Base-by-base conservation (phyloP, 2,797 vertebrate genomes). In the Myripristis jacobus region DNA sequence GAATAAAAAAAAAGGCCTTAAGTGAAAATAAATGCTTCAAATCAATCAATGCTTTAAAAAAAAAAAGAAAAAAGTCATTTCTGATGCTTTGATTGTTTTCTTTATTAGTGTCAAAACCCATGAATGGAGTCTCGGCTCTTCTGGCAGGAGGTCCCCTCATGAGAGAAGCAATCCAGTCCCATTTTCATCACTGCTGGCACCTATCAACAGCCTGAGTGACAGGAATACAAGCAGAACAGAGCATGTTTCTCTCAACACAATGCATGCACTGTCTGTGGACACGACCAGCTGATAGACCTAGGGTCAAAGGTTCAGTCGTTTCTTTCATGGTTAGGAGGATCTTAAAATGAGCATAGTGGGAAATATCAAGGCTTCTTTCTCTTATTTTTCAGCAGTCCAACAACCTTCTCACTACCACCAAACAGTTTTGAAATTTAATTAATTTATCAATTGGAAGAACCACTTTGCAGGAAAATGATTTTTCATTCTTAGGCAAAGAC, bases 111-210 rank as follows among this genome's bases (percentile, higher is more conserved):
- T 61, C 58, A 61, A 73, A 79, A 75, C 55, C 70, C 69, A 70
- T 67, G 72, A 59, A 15, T 15, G 15, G 43, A 15, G 29, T 66
- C 52, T 66, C 43, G 52, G 62, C 66, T 68, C 38, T 53, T 55
- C 15, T 11, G 25, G 70, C 54, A 74, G 46, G 25, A 75, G 55
- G 52, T 50, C 65, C 54, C 60, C 72, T 61, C 46, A 79, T 70
- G 53, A 62, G 53, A 64, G 56, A 48, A 55, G 66, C 55, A 77
- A 58, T 62, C 27, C 21, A 38, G 31, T 57, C 43, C 59, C 44
- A 66, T 75, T 85, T 75, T 77, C 57, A 82, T 89, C 80, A 86
- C 41, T 77, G 18, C 75, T 69, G 60, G 64, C 67, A 71, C 43
- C 46, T 66, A 69, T 79, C 75, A 48, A 75, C 48, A 7, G 68